Conservation (phyloP, 2,113 vertebrate species). For the Patagioenas fasciata region DNA sequence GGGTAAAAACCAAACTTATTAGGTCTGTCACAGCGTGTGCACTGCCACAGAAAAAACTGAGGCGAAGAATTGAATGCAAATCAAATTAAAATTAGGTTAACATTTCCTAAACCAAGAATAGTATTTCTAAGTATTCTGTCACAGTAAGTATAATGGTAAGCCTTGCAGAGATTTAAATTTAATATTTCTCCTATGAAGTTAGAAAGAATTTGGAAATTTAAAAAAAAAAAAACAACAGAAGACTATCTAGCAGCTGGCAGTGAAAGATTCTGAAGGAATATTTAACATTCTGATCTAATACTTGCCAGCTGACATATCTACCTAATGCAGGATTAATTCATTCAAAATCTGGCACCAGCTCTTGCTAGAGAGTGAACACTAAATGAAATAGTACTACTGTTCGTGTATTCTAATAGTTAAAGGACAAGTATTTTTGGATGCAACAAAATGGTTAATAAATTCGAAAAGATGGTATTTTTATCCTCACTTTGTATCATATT, state of each 20-base stretch:
- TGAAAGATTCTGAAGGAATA: background rate
- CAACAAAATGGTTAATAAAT: background rate
- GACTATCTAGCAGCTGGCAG: background rate
- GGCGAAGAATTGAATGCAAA: background rate
- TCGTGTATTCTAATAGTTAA: background rate
- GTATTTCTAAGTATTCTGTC: background rate
- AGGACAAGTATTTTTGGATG: background rate
- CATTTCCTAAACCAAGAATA: background rate
- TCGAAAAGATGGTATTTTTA: background rate
- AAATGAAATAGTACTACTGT: background rate
- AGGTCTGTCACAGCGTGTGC: background rate
- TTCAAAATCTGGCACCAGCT: background rate
- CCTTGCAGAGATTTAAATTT: background rate
- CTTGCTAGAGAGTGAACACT: background rate
- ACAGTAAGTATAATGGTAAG: background rate
- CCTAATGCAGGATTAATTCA: background rate
- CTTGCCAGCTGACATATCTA: background rate
- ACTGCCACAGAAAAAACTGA: background rate
- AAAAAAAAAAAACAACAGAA: too few species aligned
- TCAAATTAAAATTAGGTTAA: background rate
- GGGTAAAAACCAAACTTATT: background rate
- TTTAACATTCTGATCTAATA: background rate
- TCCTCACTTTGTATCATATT: background rate
- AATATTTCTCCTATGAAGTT: background rate
- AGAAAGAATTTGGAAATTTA: background rate